Percentiles rank a stretch among this genome's conserved stretches.
phyloP scores from a whole-genome alignment of 2,797 vertebrate genomes.

The Sebastes wilsoni region DNA sequence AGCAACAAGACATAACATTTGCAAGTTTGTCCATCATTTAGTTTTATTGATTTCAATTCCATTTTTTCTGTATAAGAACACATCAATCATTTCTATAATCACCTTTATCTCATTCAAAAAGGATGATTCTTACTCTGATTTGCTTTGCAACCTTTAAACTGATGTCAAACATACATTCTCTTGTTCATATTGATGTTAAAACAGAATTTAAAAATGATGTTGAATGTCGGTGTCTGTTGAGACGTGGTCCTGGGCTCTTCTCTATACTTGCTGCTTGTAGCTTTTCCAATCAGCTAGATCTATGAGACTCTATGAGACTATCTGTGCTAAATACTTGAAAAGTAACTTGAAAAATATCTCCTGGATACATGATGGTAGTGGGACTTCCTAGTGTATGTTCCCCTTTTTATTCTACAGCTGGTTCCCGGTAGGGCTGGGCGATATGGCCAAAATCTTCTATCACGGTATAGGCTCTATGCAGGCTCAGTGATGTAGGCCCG shows the following conservation, averaged over 20 bases:
- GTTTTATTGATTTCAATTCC: conserved; percentile 6
- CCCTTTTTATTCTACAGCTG: neutral
- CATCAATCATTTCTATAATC: conserved; percentile 48
- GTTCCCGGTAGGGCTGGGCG: neutral
- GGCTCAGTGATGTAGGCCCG: no score
- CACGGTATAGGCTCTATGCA: no score
- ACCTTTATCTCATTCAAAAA: conserved; percentile 38
- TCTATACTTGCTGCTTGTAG: conserved; percentile 28
- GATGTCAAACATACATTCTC: conserved; percentile 12
- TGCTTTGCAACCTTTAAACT: conserved; percentile 76
- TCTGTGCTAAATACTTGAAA: conserved; percentile 21
- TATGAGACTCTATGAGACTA: no score
- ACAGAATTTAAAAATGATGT: conserved; percentile 1
- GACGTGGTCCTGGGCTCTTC: conserved; percentile 13
- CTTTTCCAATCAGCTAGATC: conserved; percentile 40
- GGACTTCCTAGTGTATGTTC: neutral
- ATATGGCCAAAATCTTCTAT: no score
- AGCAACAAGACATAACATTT: conserved; percentile 15
- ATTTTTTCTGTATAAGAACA: conserved; percentile 2
- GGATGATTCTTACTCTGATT: conserved; percentile 84
- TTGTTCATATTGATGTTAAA: conserved; percentile 24
- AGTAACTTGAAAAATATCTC: conserved; percentile 1
- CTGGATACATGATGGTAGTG: conserved; percentile 1
- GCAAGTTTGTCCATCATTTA: conserved; percentile 21
- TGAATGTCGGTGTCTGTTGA: conserved; percentile 27